A percentile compares a stretch with the other conserved stretches of the same genome.
These are phyloP conservation scores for Ambastaia sidthimunki DNA, from an alignment of 2,797 vertebrate species.

Conservation along the genomic window DNA sequence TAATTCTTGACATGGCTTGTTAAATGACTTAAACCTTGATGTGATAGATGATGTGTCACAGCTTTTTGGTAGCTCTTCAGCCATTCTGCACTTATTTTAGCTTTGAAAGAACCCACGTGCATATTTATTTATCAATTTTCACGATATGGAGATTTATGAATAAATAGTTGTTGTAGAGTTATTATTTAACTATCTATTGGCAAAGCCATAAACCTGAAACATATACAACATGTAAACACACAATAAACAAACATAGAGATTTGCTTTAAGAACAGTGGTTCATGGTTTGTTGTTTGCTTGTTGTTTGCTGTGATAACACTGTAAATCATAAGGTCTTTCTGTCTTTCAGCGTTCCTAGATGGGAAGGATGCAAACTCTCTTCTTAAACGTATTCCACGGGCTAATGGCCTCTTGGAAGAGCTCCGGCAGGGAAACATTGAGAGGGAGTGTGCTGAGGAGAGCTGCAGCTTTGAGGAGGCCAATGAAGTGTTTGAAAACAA, in stretches of 20 bases:
- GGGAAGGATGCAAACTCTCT: slow-evolving; percentile 81
- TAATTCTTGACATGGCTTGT: background rate
- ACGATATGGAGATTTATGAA: background rate
- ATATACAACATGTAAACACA: background rate
- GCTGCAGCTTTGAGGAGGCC: slow-evolving; percentile 89
- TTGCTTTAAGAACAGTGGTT: background rate
- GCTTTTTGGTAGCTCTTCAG: background rate
- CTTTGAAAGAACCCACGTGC: background rate
- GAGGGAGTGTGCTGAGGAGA: slow-evolving; percentile 86
- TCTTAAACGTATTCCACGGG: slow-evolving; percentile 83
- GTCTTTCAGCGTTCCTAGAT: slow-evolving; percentile 78
- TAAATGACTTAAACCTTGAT: slow-evolving; percentile 30
- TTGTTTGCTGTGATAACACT: slow-evolving; percentile 11
- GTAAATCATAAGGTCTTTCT: slow-evolving; percentile 1
- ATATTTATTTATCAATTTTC: slow-evolving; percentile 7
- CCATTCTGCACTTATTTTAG: background rate
- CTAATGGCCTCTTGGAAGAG: slow-evolving; percentile 88
- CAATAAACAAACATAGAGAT: slow-evolving; percentile 31
- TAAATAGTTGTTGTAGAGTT: too few relatives aligned
- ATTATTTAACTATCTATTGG: background rate
- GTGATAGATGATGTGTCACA: slow-evolving; percentile 1
- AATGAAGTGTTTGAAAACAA: slow-evolving; percentile 89
- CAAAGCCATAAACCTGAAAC: too few relatives aligned
- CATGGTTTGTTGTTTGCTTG: background rate
- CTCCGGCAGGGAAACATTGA: slow-evolving; percentile 85